Conservation (phyloP, 2,113 vertebrate genomes). For the Neoarius graeffei region DNA sequence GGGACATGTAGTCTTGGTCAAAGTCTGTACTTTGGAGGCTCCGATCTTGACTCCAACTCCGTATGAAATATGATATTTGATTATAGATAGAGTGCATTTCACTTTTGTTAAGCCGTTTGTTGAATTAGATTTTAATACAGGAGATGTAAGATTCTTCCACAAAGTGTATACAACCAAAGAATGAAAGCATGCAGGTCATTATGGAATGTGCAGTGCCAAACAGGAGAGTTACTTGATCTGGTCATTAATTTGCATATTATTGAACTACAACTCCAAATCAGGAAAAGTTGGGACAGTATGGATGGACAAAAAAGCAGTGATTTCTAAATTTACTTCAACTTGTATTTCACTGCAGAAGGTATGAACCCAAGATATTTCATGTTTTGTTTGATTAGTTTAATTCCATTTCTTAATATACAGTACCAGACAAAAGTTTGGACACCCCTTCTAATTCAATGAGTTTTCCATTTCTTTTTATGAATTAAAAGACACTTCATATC, state of each 20-base stretch:
- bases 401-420: too few relatives aligned
- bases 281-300: too few relatives aligned
- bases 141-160: neutral
- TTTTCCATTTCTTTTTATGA: too few relatives aligned
- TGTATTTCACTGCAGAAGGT: too few relatives aligned
- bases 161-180: neutral
- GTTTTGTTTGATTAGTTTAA: too few relatives aligned
- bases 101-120: neutral
- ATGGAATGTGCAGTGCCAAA: slow-evolving; percentile 16
- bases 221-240: neutral
- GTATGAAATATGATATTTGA: neutral
- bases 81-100: neutral
- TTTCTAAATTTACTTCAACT: too few relatives aligned
- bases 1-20: neutral
- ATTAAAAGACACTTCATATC: too few relatives aligned
- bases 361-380: too few relatives aligned
- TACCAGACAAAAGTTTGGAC: too few relatives aligned
- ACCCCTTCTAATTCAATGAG: too few relatives aligned
- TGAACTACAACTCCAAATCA: neutral
- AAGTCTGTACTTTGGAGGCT: neutral
- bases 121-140: neutral
- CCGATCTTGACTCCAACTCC: slow-evolving; percentile 10
- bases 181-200: slow-evolving; percentile 20
- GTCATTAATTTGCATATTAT: neutral
- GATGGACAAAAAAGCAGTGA: too few relatives aligned